Conservation (phyloP, 2,888 invertebrate species). For the Sinelater perroti region DNA sequence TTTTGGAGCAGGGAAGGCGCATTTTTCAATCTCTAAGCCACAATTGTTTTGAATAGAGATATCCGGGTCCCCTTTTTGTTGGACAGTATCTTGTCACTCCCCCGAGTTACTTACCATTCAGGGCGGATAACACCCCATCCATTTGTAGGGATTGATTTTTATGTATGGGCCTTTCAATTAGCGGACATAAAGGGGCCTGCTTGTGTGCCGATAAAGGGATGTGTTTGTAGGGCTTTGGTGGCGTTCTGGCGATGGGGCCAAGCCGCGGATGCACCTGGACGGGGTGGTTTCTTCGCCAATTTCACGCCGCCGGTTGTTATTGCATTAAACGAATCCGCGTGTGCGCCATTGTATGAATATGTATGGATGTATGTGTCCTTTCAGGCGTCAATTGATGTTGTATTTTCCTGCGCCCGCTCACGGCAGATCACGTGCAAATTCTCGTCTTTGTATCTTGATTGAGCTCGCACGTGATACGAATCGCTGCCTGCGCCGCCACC, state of each 20-base stretch:
- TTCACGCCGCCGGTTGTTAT: no score
- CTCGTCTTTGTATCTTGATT: constrained; percentile 60
- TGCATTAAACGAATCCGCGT: constrained; percentile 19
- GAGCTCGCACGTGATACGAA: constrained; percentile 40
- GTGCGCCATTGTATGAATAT: constrained; percentile 34
- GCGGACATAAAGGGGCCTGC: constrained; percentile 49
- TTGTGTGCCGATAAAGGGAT: constrained; percentile 47
- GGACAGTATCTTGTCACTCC: constrained; percentile 32
- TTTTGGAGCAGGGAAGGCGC: no score
- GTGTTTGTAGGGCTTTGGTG: constrained; percentile 42
- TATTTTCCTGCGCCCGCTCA: constrained; percentile 50
- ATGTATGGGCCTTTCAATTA: constrained; percentile 59
- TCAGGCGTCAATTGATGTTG: constrained; percentile 44
- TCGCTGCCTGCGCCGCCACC: constrained; percentile 21
- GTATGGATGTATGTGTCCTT: constrained; percentile 35
- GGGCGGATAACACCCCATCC: constrained; percentile 41
- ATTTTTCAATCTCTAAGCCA: no score
- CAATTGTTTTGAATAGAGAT: constrained; percentile 8
- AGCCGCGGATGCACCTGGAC: no score
- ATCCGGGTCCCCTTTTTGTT: constrained; percentile 6
- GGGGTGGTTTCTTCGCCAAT: no score
- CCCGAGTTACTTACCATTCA: constrained; percentile 43
- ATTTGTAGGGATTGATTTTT: constrained; percentile 54
- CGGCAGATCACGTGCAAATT: constrained; percentile 60
- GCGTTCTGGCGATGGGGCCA: no score